Evolutionary conservation across 2,113 vertebrate species (phyloP).

Genomic region (Rostratula benghalensis): DNA sequence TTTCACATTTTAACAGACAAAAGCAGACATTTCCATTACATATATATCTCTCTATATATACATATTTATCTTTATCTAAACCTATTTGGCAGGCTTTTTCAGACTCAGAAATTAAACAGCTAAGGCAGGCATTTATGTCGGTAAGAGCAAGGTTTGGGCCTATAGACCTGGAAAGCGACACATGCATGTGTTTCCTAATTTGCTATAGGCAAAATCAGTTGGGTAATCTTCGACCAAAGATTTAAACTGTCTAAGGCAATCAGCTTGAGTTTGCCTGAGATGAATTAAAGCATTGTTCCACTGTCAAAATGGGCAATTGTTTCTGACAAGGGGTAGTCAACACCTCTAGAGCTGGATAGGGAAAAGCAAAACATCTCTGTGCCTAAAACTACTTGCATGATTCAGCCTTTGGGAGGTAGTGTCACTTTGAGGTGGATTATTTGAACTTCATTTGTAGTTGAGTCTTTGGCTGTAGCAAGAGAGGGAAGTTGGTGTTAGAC

Average conservation of each 20-base stretch:
- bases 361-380: background rate
- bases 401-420: background rate
- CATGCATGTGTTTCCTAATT: background rate
- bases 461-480: background rate
- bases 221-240: background rate
- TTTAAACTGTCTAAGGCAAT: background rate
- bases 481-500: background rate
- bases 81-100: background rate
- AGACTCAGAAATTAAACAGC: background rate
- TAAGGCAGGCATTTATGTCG: background rate
- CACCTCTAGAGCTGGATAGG: background rate
- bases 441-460: background rate
- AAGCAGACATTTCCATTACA: background rate
- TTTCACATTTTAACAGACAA: background rate
- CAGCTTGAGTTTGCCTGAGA: background rate
- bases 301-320: background rate
- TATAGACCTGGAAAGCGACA: background rate
- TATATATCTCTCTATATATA: background rate
- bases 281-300: background rate
- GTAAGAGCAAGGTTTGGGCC: background rate
- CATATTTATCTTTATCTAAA: background rate
- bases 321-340: background rate
- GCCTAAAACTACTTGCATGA: background rate
- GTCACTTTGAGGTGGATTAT: background rate
- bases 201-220: constrained; percentile 21